Evolutionary conservation across 2,888 invertebrate genomes (phyloP).

Genomic region (Pharmacophagus antenor): DNA sequence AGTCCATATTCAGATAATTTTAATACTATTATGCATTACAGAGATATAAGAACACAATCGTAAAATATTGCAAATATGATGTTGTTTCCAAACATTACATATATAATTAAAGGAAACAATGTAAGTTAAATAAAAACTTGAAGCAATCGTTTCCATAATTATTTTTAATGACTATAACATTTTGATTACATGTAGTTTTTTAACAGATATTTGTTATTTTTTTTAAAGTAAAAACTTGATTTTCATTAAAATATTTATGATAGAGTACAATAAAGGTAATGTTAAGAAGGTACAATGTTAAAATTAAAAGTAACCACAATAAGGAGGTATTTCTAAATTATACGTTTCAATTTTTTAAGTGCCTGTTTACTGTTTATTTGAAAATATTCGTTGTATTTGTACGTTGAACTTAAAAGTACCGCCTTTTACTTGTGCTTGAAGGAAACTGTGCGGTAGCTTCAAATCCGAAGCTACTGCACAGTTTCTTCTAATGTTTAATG

Average conservation of each 20-base stretch:
- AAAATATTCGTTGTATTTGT: not conserved
- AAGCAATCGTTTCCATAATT: constrained; percentile 40
- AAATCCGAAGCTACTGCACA: too few species aligned
- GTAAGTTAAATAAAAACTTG: not conserved
- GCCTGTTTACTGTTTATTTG: not conserved
- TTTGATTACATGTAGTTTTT: constrained; percentile 30
- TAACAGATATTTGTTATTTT: not conserved
- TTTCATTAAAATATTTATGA: not conserved
- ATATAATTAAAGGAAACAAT: not conserved
- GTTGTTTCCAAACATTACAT: not conserved
- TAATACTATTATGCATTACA: too few species aligned
- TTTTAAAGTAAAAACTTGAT: not conserved
- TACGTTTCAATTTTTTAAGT: not conserved
- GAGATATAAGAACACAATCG: too few species aligned
- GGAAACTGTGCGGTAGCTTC: too few species aligned
- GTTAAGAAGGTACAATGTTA: constrained; percentile 1
- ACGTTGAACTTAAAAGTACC: not conserved
- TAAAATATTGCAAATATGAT: not conserved
- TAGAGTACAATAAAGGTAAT: not conserved
- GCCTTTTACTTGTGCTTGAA: not conserved
- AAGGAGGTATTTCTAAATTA: not conserved
- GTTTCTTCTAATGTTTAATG: too few species aligned
- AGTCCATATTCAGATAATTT: too few species aligned
- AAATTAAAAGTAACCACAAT: constrained; percentile 1
- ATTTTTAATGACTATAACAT: constrained; percentile 15